Evolutionary conservation across 1,140 invertebrate species (phyloP), one percentile per base, ranked within the genome.

Genomic region (Dendroctonus valens): DNA sequence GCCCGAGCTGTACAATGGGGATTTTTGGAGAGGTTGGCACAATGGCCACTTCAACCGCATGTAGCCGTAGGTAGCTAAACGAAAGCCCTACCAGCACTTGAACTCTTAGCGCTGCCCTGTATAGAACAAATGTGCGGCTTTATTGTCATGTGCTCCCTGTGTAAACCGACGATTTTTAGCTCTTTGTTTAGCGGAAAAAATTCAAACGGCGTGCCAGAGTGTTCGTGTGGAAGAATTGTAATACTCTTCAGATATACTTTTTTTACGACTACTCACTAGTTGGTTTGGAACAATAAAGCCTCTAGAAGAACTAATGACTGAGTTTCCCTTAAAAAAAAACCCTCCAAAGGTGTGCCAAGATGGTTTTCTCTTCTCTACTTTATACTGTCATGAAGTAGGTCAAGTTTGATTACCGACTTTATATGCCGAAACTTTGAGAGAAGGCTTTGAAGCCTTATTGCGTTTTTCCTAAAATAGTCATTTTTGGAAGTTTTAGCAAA

Each of bases 11-110:
- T 51, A 69, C 68, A 69, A 69, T 67, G 15, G 62, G 53, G 59
- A 69, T 59, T 60, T 65, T 54, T 60, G 59, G 64, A 62, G 64
- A 60, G 68, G 49, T 52, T 44, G 64, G 68, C 51, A 69, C 68
- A 69, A 69, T 69, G 57, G 46, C 59, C 69, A 70, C 69, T 70
- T 67, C 59, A 70, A 62, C 51, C 67, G 55, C 65, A 70, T 70
- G 69, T 70, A 70, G 68, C 68, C 57, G 65, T 67, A 67, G 69
- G 65, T 67, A 67, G 65, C 69, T 67, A 67, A 26, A 26, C 26
- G 26, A 26, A 61, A 69, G 69, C 58, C 60, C 63, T 63, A 65
- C 64, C 55, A 52, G 59, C 69, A 70, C 69, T 70, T 70, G 69
- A 70, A 64, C 62, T 59, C n/a, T 51, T 41, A 61, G 63, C 59